A percentile compares a stretch with the other conserved stretches of the same genome.
Evolutionary conservation across 2,888 invertebrate species (phyloP).

Genomic region (Cephus spinipes): DNA sequence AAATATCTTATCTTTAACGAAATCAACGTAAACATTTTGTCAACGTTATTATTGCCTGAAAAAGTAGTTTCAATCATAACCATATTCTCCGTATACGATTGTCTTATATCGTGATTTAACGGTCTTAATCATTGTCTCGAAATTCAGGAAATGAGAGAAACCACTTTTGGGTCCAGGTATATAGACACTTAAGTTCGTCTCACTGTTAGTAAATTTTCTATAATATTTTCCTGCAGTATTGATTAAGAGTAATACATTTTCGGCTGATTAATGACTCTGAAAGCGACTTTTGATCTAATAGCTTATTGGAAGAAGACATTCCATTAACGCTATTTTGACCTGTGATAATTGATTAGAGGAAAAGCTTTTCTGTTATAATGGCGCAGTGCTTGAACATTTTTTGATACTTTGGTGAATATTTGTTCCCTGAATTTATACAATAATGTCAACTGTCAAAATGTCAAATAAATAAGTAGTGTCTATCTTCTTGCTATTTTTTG

Average conservation of each 20-base stretch:
- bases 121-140: neutral
- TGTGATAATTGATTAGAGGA: neutral
- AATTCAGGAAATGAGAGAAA: neutral
- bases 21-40: no score
- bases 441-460: no score
- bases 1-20: no score
- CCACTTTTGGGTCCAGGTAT: no score
- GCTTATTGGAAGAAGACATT: neutral
- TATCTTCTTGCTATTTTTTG: no score
- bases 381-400: neutral
- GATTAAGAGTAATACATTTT: neutral
- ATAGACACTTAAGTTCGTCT: no score
- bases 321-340: neutral
- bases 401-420: neutral
- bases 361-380: neutral
- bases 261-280: neutral
- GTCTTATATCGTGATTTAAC: neutral
- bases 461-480: no score
- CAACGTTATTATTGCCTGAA: no score
- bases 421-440: neutral
- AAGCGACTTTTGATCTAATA: neutral
- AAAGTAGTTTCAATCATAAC: no score
- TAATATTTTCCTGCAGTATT: neutral
- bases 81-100: neutral
- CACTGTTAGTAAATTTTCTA: no score